A percentile compares a stretch with the other conserved stretches of the same genome.
phyloP scores from a whole-genome alignment of 2,113 vertebrate genomes.

The Leptobrachium ailaonicum region DNA sequence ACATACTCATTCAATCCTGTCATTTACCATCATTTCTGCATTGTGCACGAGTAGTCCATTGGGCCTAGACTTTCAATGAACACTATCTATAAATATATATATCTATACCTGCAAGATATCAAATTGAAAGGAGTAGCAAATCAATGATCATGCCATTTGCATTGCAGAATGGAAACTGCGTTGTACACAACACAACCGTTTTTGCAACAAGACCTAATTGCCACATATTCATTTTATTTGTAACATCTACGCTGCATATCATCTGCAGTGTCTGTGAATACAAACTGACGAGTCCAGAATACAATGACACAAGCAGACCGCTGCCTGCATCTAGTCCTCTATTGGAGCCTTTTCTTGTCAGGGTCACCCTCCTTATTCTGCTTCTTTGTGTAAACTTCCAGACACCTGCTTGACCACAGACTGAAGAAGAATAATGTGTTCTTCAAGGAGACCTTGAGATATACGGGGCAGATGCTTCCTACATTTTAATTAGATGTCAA shows the following conservation, averaged over 20 bases:
- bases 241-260: background rate
- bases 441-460: background rate
- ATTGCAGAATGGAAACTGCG: too few species aligned
- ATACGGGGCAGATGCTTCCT: conserved; percentile 20
- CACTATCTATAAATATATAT: too few species aligned
- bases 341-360: background rate
- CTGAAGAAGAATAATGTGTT: background rate
- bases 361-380: background rate
- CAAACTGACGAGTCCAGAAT: background rate
- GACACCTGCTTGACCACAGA: background rate
- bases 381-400: background rate
- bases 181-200: too few species aligned
- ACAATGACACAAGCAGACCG: background rate
- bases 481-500: background rate
- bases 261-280: background rate
- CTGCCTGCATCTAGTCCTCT: background rate
- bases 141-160: too few species aligned
- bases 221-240: too few species aligned
- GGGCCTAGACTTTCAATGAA: too few species aligned
- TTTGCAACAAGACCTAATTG: too few species aligned
- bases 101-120: too few species aligned
- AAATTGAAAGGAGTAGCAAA: too few species aligned
- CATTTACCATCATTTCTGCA: too few species aligned
- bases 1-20: too few species aligned
- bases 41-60: too few species aligned